Percentiles rank a stretch among this genome's conserved stretches.
Evolutionary conservation across 2,888 invertebrate genomes (phyloP).

Genomic region (Cephus sareptanus): DNA sequence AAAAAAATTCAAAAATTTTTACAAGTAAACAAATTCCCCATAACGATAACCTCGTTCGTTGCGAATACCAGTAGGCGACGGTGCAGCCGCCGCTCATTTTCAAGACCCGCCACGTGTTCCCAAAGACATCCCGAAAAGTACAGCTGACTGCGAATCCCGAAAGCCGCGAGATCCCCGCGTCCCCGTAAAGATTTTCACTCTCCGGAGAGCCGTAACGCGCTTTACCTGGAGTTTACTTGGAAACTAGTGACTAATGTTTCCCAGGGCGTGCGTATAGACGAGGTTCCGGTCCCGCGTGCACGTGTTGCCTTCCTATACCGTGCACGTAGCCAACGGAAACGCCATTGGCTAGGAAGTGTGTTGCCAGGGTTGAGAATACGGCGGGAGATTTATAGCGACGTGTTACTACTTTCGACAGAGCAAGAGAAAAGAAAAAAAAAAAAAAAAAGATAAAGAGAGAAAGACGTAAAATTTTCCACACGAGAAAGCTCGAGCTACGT

Average conservation of each 20-base stretch:
- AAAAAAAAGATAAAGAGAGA: not conserved
- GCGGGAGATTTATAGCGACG: not conserved
- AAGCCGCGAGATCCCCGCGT: not conserved
- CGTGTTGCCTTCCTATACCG: not conserved
- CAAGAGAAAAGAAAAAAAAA: not conserved
- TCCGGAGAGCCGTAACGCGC: slow-evolving; percentile 8
- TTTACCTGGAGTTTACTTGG: slow-evolving; percentile 4
- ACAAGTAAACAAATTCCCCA: too few species aligned
- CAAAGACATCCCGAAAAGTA: not conserved
- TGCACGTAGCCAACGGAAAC: not conserved
- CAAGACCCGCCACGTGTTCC: too few species aligned
- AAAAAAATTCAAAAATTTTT: not conserved
- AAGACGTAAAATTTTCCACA: not conserved
- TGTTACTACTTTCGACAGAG: not conserved
- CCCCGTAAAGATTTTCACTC: not conserved
- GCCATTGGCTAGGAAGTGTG: not conserved
- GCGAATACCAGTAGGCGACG: not conserved
- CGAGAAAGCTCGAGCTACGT: not conserved
- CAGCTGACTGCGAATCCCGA: not conserved
- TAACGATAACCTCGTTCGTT: not conserved
- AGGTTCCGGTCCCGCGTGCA: not conserved
- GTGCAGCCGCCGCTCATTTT: too few species aligned
- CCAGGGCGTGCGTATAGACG: not conserved
- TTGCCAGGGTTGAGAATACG: not conserved
- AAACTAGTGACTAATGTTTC: slow-evolving; percentile 8